Evolutionary conservation across 2,113 vertebrate species (phyloP), one percentile per base, ranked within the genome.

Genomic region (Cyprinus carpio): DNA sequence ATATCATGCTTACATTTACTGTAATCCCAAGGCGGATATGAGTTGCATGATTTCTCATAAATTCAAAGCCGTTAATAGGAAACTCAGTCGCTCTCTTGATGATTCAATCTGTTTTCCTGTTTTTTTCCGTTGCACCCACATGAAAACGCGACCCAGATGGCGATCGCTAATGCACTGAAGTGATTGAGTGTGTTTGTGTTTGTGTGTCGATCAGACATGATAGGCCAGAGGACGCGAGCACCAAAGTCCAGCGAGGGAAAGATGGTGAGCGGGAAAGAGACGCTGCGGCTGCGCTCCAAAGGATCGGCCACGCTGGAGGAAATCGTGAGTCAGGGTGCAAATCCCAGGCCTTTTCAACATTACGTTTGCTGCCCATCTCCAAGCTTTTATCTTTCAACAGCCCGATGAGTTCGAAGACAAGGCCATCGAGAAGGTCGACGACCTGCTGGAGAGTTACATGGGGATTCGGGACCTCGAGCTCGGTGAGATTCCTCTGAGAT

Each of bases 381-480:
- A 46, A 54, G 18, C 10, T 0, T 43, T 13, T 43, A 4, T 62
- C 27, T 67, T 83, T 81, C 72, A 75, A 25, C 91, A 98, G 97
- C 97, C 96, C 88, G 95, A 91, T 54, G 95, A 96, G 81, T 92
- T 94, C 2, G 97, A 99, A 85, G 98, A 98, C 75, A 94, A 85
- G 74, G 97, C 96, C 0, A 94, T 96, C 0, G 93, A 71, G 58
- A 95, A 91, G 82, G 97, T 99, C 71, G 98, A 99, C 0, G 98
- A 99, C 77, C 93, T 99, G 64, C 91, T 99, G 89, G 98, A 99
- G 90, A 98, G 97, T 82, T 99, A 99, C 94, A 98, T 99, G 97
- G 98, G 97, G 51, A 98, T 99, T 84, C 94, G 97, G 0, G 98
- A 99, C 87, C 88, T 95, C 2, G 97, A 99, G 87, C 94, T 99